Base-by-base conservation (phyloP, 2,888 invertebrate genomes). In the Isotomurus palustris region DNA sequence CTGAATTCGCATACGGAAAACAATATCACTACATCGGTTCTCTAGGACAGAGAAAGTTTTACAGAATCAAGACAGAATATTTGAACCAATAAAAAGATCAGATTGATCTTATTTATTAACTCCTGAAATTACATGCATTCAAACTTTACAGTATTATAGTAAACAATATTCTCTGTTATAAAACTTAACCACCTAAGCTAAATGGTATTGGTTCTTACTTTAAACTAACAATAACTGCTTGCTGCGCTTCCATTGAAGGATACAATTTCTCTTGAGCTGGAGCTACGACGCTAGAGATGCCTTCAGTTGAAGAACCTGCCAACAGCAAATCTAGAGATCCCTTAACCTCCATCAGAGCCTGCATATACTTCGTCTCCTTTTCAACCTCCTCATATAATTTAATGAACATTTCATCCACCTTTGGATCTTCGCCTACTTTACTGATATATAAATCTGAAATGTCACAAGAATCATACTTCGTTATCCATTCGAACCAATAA, bases 381-480 rank as follows among this genome's bases (percentile, higher is more conserved):
- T 81, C 77, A 22, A 92, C 76, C 60, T 82, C 78, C 47, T 80
- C 76, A 35, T 80, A 77, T 3, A 93, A 77, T 10, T 80, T 75
- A 52, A 79, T 77, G 68, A 90, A 82, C 59, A 84, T 75, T 62
- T 79, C 77, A 43, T 83, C 78, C 38, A 86, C 78, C 57, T 82
- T 78, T 19, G 83, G 80, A 24, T 84, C 82, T 70, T 80, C 75
- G 64, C 82, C 79, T n/a, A 86, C 75, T 70, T 78, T 79, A 55
- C 81, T 81, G 70, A 85, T 86, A 74, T 85, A 88, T 1, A 86
- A 81, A 77, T 89, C 79, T 78, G 57, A 19, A 69, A 70, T 14
- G 57, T 45, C 59, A 28, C 12, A 35, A 47, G 6, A 40, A 40
- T 12, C 5, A 40, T 5, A 14, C 40, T 6, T 40, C 17, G 19